phyloP scores from a whole-genome alignment of 2,797 vertebrate species.

The Adelosebastes latens region DNA sequence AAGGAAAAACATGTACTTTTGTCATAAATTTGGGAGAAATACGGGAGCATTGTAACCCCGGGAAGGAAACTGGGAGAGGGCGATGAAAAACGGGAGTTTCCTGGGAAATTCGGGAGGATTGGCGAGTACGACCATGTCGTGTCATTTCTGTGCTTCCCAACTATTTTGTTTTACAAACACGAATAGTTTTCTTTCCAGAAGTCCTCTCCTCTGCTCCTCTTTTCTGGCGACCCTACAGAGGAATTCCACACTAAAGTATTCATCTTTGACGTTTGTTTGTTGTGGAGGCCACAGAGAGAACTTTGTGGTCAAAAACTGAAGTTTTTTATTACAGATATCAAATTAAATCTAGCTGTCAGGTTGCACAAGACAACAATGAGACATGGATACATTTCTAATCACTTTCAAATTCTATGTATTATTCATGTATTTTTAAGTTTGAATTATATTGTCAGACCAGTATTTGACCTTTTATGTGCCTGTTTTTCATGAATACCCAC shows the following conservation, averaged over 20 bases:
- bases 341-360: constrained; percentile 61
- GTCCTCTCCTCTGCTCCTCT: constrained; percentile 5
- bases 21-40: no score
- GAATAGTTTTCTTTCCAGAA: constrained; percentile 13
- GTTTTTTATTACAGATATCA: constrained; percentile 53
- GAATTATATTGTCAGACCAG: neutral
- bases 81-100: no score
- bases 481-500: constrained; percentile 2
- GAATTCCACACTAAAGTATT: constrained; percentile 65
- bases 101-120: no score
- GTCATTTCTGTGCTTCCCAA: constrained; percentile 14
- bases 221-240: constrained; percentile 64
- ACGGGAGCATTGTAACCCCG: no score
- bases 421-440: neutral
- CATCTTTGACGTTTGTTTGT: constrained; percentile 57
- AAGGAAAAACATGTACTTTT: no score
- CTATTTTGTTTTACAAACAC: neutral
- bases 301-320: constrained; percentile 40
- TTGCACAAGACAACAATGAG: constrained; percentile 32
- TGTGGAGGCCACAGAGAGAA: constrained; percentile 62
- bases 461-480: neutral
- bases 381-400: constrained; percentile 14
- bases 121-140: neutral
- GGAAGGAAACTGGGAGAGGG: no score
- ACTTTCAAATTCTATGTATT: neutral